These are phyloP conservation scores for Istiophorus platypterus DNA, from an alignment of 2,113 vertebrate species.

Conservation along the genomic window DNA sequence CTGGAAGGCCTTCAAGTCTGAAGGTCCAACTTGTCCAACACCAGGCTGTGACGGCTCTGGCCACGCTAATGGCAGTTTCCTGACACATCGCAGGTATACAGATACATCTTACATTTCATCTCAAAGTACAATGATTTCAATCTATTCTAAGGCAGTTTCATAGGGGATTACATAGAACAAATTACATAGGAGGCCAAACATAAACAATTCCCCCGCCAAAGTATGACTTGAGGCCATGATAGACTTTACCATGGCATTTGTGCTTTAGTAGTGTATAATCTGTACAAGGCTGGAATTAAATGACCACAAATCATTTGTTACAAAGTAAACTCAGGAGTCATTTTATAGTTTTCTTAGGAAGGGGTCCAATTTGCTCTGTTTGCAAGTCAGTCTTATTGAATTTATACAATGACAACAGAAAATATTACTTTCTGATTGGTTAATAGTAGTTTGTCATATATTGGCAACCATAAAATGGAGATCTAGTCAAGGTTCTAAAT, in stretches of 20 bases:
- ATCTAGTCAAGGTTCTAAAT: too few species aligned
- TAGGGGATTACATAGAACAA: too few species aligned
- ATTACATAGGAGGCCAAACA: background rate
- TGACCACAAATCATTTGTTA: background rate
- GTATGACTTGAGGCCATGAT: background rate
- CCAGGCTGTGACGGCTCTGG: conserved; percentile 96
- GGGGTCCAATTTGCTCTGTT: too few species aligned
- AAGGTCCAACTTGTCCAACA: conserved; percentile 95
- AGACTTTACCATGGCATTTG: background rate
- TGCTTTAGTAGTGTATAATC: too few species aligned
- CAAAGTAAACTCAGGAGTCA: too few species aligned
- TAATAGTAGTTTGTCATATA: too few species aligned
- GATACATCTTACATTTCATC: background rate
- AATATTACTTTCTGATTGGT: too few species aligned
- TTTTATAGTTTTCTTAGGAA: too few species aligned
- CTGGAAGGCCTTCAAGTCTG: conserved; percentile 96
- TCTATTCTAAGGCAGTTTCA: background rate
- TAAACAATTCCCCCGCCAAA: background rate
- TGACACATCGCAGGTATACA: conserved; percentile 95
- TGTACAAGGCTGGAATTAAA: too few species aligned
- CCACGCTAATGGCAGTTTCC: conserved; percentile 97
- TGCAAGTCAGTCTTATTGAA: too few species aligned
- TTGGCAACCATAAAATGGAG: too few species aligned
- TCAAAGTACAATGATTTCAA: background rate
- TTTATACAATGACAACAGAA: too few species aligned